These are phyloP conservation scores for Drosophila mayri DNA, from an alignment of 1,140 invertebrate species.

Conservation along the genomic window DNA sequence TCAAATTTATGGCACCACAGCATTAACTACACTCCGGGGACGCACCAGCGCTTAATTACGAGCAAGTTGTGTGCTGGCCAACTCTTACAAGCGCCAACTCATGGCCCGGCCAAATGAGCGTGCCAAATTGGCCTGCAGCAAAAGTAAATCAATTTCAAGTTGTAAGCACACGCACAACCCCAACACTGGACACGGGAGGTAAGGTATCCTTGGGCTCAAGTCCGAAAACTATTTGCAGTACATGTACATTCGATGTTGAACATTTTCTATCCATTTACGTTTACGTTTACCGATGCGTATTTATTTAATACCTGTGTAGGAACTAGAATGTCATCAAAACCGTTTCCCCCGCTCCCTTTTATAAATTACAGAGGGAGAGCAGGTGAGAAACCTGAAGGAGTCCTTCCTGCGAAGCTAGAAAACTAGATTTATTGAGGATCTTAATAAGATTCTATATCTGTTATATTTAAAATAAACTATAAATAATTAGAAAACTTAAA, in stretches of 20 bases:
- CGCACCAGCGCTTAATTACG: constrained; percentile 67
- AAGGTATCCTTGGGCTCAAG: constrained; percentile 18
- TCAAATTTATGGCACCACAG: constrained; percentile 60
- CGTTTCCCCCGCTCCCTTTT: no score
- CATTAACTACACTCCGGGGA: constrained; percentile 70
- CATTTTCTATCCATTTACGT: neutral
- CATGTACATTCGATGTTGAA: neutral
- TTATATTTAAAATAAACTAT: neutral
- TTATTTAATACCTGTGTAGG: neutral
- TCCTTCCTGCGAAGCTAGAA: neutral
- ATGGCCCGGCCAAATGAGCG: constrained; percentile 50
- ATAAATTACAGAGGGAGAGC: neutral
- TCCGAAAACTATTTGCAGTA: constrained; percentile 1
- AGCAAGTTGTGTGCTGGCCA: constrained; percentile 44
- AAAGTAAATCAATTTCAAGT: constrained; percentile 70
- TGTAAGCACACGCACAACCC: constrained; percentile 26
- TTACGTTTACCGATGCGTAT: neutral
- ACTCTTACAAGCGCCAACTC: constrained; percentile 43
- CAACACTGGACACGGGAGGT: constrained; percentile 18
- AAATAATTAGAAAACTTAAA: neutral
- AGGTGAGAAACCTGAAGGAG: neutral
- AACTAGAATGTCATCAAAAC: neutral
- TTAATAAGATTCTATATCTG: neutral
- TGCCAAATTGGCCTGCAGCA: constrained; percentile 67
- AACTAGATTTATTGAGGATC: neutral